phyloP scores from a whole-genome alignment of 2,113 vertebrate genomes.

The Acanthochromis polyacanthus region DNA sequence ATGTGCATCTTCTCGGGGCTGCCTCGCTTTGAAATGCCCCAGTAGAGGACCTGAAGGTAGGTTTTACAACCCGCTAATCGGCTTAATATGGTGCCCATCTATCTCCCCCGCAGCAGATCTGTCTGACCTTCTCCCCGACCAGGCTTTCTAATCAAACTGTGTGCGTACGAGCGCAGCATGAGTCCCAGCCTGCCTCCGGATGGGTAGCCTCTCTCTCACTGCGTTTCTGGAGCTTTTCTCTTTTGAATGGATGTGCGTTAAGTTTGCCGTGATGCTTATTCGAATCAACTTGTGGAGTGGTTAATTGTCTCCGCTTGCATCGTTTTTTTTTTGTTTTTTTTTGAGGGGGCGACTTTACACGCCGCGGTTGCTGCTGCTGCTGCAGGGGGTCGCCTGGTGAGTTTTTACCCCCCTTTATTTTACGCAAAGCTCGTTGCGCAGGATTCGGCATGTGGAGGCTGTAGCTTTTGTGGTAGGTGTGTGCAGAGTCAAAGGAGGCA shows the following conservation, averaged over 20 bases:
- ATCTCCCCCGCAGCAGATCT: slow-evolving; percentile 44
- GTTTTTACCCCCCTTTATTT: neutral
- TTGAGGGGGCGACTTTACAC: slow-evolving; percentile 9
- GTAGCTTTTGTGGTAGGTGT: slow-evolving; percentile 4
- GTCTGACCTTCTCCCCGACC: slow-evolving; percentile 57
- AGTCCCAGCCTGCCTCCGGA: slow-evolving; percentile 12
- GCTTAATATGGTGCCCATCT: slow-evolving; percentile 55
- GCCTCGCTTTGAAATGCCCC: slow-evolving; percentile 72
- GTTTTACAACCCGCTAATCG: slow-evolving; percentile 50
- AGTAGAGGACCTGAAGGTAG: slow-evolving; percentile 77
- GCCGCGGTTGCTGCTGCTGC: slow-evolving; percentile 17
- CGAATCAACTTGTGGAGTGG: slow-evolving; percentile 59
- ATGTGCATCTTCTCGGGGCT: slow-evolving; percentile 70
- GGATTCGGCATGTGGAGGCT: slow-evolving; percentile 10
- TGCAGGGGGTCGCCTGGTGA: slow-evolving; percentile 40
- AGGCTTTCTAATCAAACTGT: slow-evolving; percentile 39
- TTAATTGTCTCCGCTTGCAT: neutral
- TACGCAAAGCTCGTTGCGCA: neutral
- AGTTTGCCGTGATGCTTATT: slow-evolving; percentile 45
- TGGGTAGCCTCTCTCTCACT: slow-evolving; percentile 7
- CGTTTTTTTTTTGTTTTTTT: neutral
- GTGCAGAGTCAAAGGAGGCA: slow-evolving; percentile 39
- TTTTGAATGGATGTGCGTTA: slow-evolving; percentile 17
- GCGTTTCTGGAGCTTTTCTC: neutral
- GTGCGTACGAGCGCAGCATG: slow-evolving; percentile 19